Conservation (phyloP, 2,888 invertebrate genomes). For the Heliconius erato region DNA sequence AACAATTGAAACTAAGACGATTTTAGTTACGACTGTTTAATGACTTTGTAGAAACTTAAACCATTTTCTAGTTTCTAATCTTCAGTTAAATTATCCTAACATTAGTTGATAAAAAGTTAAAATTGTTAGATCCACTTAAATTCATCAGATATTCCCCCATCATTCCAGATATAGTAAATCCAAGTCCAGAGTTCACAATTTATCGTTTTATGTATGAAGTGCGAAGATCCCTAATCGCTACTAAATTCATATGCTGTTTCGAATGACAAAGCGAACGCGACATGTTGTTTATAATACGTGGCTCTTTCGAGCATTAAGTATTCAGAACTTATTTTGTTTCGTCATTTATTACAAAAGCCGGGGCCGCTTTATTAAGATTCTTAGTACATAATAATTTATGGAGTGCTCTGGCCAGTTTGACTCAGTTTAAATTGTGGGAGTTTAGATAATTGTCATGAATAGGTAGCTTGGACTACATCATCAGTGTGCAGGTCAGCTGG, state of each 20-base stretch:
- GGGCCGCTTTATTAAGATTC: conserved; percentile 81
- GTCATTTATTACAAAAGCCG: conserved; percentile 81
- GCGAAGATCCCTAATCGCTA: conserved; percentile 42
- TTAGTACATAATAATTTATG: conserved; percentile 76
- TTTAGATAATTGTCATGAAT: conserved; percentile 61
- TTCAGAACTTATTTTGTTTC: conserved; percentile 79
- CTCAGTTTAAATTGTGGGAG: conserved; percentile 73
- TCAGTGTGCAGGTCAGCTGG: conserved; percentile 59
- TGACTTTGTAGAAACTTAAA: conserved; percentile 59
- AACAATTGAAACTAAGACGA: conserved; percentile 57
- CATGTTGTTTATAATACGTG: conserved; percentile 58
- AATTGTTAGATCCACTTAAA: background rate
- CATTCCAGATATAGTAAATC: background rate
- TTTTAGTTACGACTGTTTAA: conserved; percentile 78
- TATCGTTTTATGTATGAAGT: conserved; percentile 37
- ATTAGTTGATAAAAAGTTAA: conserved; percentile 5
- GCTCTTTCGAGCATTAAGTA: conserved; percentile 70
- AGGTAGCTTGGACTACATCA: conserved; percentile 49
- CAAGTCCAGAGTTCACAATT: background rate
- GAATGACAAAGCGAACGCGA: conserved; percentile 54
- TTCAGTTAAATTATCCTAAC: conserved; percentile 48
- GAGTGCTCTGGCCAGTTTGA: conserved; percentile 63
- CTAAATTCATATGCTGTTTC: conserved; percentile 42
- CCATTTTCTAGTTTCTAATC: conserved; percentile 53
- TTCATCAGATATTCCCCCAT: background rate